phyloP scores from a whole-genome alignment of 2,113 vertebrate species.

The Malurus alboscapulatus region DNA sequence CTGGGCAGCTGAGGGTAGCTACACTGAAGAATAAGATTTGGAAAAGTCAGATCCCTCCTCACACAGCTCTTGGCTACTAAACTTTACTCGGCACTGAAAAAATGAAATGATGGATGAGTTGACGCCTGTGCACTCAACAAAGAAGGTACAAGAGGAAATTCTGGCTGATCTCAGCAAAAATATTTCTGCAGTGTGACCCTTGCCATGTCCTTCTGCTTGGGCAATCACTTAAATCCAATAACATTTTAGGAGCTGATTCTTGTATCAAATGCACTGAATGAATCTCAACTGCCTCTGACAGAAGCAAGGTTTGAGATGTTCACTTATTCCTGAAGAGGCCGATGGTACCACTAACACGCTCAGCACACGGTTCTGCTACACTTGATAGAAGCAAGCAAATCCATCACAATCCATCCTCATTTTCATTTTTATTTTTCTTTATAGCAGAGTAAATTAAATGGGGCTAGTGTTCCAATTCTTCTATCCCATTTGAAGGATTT shows the following conservation, averaged over 20 bases:
- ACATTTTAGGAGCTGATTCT: constrained; percentile 13
- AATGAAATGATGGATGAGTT: constrained; percentile 26
- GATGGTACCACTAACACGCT: background rate
- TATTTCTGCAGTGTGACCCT: background rate
- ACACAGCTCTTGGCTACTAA: background rate
- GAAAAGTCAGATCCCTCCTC: background rate
- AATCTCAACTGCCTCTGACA: background rate
- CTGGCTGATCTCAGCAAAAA: constrained; percentile 20
- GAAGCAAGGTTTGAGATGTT: background rate
- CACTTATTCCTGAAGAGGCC: background rate
- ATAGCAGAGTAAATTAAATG: background rate
- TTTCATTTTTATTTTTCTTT: background rate
- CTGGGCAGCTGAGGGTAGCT: background rate
- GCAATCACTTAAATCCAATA: constrained; percentile 15
- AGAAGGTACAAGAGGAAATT: constrained; percentile 11
- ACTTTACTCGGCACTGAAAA: background rate
- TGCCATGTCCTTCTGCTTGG: constrained; percentile 5
- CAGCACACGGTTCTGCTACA: background rate
- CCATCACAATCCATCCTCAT: background rate
- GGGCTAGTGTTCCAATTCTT: background rate
- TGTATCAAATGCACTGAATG: background rate
- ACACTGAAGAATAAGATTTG: background rate
- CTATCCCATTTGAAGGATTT: background rate
- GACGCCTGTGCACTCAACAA: background rate
- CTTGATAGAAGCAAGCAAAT: background rate